phyloP scores from a whole-genome alignment of 2,888 invertebrate species.

The Lymantria dispar region DNA sequence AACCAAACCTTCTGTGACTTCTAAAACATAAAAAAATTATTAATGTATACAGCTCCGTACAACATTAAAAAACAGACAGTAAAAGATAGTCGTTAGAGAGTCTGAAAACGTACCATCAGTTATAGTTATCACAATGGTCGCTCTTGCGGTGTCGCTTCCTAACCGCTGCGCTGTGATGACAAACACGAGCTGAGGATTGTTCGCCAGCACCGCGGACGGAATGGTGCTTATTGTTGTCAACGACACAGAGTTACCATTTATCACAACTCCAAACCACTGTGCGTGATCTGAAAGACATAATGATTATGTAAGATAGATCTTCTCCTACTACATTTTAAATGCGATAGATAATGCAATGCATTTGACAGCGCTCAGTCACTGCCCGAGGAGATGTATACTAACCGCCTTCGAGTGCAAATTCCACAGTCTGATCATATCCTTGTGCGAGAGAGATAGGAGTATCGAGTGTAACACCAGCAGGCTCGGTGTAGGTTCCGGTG shows the following conservation, averaged over 20 bases:
- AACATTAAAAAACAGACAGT: not conserved
- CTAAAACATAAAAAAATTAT: constrained; percentile 1
- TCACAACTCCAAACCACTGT: constrained; percentile 31
- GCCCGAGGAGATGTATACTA: not conserved
- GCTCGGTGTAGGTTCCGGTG: constrained; percentile 32
- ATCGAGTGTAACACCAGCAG: constrained; percentile 25
- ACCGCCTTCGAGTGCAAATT: constrained; percentile 42
- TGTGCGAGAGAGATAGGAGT: constrained; percentile 27
- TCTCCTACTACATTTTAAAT: not conserved
- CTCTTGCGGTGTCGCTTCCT: constrained; percentile 14
- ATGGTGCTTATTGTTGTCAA: constrained; percentile 16
- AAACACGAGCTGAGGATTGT: constrained; percentile 29
- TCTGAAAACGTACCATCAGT: constrained; percentile 6
- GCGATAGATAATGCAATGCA: not conserved
- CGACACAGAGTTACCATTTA: constrained; percentile 14
- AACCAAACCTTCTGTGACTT: not conserved
- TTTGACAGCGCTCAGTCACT: no score
- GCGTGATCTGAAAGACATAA: constrained; percentile 21
- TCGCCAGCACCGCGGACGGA: constrained; percentile 16
- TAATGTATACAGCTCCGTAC: not conserved
- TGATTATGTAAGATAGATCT: no score
- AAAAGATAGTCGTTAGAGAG: not conserved
- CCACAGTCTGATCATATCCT: constrained; percentile 34
- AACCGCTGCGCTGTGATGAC: constrained; percentile 20
- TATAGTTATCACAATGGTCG: constrained; percentile 27